Base-by-base conservation (phyloP, 2,888 invertebrate genomes). In the Neocrepidodera transversa region DNA sequence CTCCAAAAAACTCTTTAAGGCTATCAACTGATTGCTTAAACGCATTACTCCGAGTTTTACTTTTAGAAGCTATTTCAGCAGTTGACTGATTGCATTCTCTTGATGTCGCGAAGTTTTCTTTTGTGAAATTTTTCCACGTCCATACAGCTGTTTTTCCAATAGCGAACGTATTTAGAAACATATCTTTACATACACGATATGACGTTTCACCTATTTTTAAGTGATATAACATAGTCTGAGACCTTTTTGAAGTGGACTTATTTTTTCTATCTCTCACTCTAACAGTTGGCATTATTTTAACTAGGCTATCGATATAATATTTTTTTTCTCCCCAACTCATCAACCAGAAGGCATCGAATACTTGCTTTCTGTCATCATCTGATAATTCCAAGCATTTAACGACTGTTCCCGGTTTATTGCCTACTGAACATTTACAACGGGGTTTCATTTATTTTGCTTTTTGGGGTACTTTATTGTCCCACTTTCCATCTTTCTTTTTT, bases 121-220 rank as follows among this genome's bases (percentile, higher is more conserved):
- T 51, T 38, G 23, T 38, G 14, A 4, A 23, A 13, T 26, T 11
- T 38, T 51, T 52, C 52, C 52, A 52, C 17, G 8, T 30, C 18
- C 17, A 43, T 20, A 28, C 5, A n/a, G 11, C n/a, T 11, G 16
- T 17, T 30, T 52, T 32, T 2, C 48, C 47, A 17, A 40, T 13
- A 36, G 11, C 26, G 10, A 48, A 16, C 16, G 52, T 53, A 17
- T 49, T 59, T 8, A 20, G 38, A 30, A 62, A 62, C 55, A 58
- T 58, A 5, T 47, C 55, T 35, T 55, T 54, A 40, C 58, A 58
- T 10, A 62, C 62, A 47, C 30, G 53, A 14, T 57, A n/a, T 16
- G 35, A 38, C 14, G 23, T 20, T 20, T 51, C 36, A 8, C 3
- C 28, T 26, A 17, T 26, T 16, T 11, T 20, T 13, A 43, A 43